Evolutionary conservation across 2,113 vertebrate species (phyloP).

Genomic region (Bubo bubo): DNA sequence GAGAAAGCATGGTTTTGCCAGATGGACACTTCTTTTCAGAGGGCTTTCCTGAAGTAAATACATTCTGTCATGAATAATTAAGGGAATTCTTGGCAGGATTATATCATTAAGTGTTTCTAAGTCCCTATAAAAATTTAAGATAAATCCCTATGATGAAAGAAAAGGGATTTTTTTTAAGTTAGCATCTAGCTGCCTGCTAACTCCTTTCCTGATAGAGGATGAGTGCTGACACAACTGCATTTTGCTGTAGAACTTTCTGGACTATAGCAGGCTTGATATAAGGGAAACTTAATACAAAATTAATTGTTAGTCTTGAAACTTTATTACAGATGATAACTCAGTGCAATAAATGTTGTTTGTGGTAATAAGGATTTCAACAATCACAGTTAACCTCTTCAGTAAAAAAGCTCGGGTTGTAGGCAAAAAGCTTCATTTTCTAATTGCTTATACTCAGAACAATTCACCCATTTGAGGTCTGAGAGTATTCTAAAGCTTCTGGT

Average conservation of each 20-base stretch:
- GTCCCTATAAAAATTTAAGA: neutral
- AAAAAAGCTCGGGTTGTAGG: neutral
- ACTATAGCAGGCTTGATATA: neutral
- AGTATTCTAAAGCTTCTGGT: neutral
- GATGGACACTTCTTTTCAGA: neutral
- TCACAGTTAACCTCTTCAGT: neutral
- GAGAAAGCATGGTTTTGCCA: neutral
- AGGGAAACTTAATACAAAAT: neutral
- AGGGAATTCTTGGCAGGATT: neutral
- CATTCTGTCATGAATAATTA: neutral
- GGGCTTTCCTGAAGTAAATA: neutral
- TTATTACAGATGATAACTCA: neutral
- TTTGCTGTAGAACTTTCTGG: neutral
- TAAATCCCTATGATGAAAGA: neutral
- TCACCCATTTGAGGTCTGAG: neutral
- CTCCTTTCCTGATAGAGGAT: neutral
- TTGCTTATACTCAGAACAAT: neutral
- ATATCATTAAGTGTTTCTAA: neutral
- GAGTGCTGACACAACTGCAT: neutral
- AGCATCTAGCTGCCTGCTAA: neutral
- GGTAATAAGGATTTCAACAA: neutral
- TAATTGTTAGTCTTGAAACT: neutral
- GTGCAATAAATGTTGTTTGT: neutral
- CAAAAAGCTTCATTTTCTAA: neutral
- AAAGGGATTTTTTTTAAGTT: neutral